Evolutionary conservation across 2,888 invertebrate genomes (phyloP).

Genomic region (Mamestra brassicae): DNA sequence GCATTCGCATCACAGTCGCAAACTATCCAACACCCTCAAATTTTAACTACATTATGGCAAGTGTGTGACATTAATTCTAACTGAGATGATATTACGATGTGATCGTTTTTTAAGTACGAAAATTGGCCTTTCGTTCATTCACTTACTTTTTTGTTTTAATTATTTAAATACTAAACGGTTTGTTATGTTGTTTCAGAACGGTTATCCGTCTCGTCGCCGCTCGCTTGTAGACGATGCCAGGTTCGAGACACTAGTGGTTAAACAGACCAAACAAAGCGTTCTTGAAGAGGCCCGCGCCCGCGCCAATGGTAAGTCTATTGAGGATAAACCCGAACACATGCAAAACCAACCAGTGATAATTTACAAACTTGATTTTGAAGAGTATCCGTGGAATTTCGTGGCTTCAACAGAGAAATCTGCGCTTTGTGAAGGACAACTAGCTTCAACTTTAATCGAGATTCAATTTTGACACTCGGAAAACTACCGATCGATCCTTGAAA

Average conservation of each 20-base stretch:
- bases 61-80: too few species aligned
- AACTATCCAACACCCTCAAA: too few species aligned
- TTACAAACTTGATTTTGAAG: not conserved
- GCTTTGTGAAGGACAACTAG: not conserved
- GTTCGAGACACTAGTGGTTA: slow-evolving; percentile 98
- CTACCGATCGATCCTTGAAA: slow-evolving; percentile 9
- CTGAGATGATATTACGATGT: too few species aligned
- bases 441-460: not conserved
- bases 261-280: slow-evolving; percentile 98
- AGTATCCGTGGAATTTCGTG: not conserved
- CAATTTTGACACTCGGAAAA: not conserved
- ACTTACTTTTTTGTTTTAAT: not conserved
- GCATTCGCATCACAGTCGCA: too few species aligned
- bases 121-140: not conserved
- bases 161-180: slow-evolving; percentile 14
- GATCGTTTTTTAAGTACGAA: too few species aligned
- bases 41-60: too few species aligned
- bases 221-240: slow-evolving; percentile 99
- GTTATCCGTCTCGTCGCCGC: slow-evolving; percentile 98
- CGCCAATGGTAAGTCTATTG: slow-evolving; percentile 94
- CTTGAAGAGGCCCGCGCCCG: slow-evolving; percentile 97
- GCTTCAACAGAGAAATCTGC: not conserved
- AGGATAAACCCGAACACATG: not conserved
- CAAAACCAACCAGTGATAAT: not conserved
- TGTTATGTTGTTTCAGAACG: slow-evolving; percentile 94